Evolutionary conservation across 2,113 vertebrate species (phyloP), one percentile per base, ranked within the genome.

Genomic region (Podilymbus podiceps): DNA sequence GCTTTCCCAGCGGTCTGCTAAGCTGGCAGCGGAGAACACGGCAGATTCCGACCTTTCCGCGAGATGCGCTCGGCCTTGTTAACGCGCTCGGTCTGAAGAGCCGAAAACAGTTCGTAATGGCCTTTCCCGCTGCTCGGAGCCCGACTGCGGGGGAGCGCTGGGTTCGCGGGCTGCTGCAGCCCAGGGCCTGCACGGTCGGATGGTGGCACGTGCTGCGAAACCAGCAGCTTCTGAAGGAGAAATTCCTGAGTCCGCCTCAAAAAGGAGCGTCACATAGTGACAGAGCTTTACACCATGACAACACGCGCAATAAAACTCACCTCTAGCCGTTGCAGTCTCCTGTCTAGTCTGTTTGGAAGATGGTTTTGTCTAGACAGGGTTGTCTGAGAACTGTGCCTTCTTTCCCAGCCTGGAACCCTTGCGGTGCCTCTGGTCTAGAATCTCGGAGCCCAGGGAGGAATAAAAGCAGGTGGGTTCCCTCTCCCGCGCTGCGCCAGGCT

Each of bases 181-280:
- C 6, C 46, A 0, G 18, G 20, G 19, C 40, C 28, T 24, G 77
- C 0, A 0, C 31, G n/a, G 21, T 6, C 1, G 2, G 23, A 0
- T 2, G 30, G n/a, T 14, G 69, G 20, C 64, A 1, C 0, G 2
- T 1, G 23, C 38, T 9, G 2, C 1, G 55, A 12, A 23, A 18
- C 16, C 27, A 47, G 55, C 60, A 1, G 19, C 3, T 87, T 44
- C 80, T 31, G 9, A 12, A 38, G 27, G 0, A 25, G 53, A 30
- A 74, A 49, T 15, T 31, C 12, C 68, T 5, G 4, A 35, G 38
- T 25, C n/a, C 3, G 0, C 64, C 27, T 69, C 69, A 30, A 5
- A 47, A 66, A 58, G 18, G 5, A 19, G 69, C 1, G 30, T 66
- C 21, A 1, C 15, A 0, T 8, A 15, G 46, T 1, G 11, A 27